Evolutionary conservation across 1,140 invertebrate species (phyloP).

Genomic region (Berghia stephanieae): DNA sequence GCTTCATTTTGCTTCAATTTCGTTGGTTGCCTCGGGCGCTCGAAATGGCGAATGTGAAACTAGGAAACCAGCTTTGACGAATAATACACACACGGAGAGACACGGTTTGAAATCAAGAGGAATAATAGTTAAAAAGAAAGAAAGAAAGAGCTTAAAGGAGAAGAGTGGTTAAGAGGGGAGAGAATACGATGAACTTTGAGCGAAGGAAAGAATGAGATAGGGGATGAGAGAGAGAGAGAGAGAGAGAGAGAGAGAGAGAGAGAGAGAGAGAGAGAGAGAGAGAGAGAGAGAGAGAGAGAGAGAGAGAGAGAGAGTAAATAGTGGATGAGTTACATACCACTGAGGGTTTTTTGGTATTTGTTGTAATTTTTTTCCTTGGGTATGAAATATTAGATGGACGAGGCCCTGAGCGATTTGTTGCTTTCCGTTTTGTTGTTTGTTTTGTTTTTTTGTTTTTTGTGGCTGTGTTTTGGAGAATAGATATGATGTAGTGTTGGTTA

Average conservation of each 20-base stretch:
- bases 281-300: slow-evolving; percentile 7
- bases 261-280: not conserved
- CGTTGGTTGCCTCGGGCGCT: not conserved
- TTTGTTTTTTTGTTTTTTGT: not conserved
- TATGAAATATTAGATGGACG: slow-evolving; percentile 29
- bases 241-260: not conserved
- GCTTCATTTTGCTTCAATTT: slow-evolving; percentile 33
- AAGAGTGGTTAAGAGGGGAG: not conserved
- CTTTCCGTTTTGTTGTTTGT: not conserved
- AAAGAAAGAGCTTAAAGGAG: too few relatives aligned
- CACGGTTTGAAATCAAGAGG: too few relatives aligned
- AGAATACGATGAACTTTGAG: not conserved
- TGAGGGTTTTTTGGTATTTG: too few relatives aligned
- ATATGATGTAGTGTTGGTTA: too few relatives aligned
- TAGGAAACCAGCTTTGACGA: too few relatives aligned
- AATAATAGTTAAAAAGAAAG: too few relatives aligned
- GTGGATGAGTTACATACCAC: too few relatives aligned
- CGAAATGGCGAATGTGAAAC: too few relatives aligned
- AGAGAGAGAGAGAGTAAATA: not conserved
- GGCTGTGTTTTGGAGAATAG: too few relatives aligned
- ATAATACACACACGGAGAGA: too few relatives aligned
- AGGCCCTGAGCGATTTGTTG: slow-evolving; percentile 12
- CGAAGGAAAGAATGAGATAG: slow-evolving; percentile 14
- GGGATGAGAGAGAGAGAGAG: not conserved
- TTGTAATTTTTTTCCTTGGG: not conserved